These are phyloP conservation scores for Agrilus cyanescens DNA, from an alignment of 2,888 invertebrate species.

Conservation along the genomic window DNA sequence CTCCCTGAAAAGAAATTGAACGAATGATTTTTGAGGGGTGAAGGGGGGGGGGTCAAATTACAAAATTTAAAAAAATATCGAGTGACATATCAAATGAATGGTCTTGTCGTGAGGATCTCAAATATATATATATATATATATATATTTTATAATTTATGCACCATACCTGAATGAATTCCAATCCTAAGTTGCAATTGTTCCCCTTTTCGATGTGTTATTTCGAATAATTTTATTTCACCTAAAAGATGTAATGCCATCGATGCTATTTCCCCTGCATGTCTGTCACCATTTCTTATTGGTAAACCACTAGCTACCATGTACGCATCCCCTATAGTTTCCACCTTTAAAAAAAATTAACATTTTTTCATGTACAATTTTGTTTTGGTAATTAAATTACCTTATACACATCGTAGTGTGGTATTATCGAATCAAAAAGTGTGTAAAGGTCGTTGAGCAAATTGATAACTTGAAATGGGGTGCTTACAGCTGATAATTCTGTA, in stretches of 20 bases:
- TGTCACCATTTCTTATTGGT: constrained; percentile 58
- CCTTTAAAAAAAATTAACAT: constrained; percentile 31
- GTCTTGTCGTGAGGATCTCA: too few species aligned
- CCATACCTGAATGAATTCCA: constrained; percentile 53
- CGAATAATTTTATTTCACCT: constrained; percentile 56
- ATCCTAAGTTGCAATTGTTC: constrained; percentile 60
- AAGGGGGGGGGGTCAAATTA: too few species aligned
- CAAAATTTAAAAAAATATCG: too few species aligned
- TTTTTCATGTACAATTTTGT: not conserved
- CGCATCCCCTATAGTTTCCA: constrained; percentile 74
- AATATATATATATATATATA: too few species aligned
- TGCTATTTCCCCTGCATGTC: constrained; percentile 70
- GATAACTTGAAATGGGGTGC: constrained; percentile 75
- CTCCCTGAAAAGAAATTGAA: constrained; percentile 38
- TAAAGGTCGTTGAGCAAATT: constrained; percentile 79
- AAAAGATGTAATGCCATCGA: constrained; percentile 65
- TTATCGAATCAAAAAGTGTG: constrained; percentile 78
- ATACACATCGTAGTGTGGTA: constrained; percentile 76
- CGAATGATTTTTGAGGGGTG: too few species aligned
- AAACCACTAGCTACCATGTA: constrained; percentile 74
- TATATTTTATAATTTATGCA: too few species aligned
- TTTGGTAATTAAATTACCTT: constrained; percentile 43
- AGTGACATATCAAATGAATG: too few species aligned
- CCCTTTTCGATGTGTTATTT: constrained; percentile 54
- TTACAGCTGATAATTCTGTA: constrained; percentile 64